A percentile compares a stretch with the other conserved stretches of the same genome.
Evolutionary conservation across 2,797 vertebrate genomes (phyloP).

Genomic region (Sebastes goodei): DNA sequence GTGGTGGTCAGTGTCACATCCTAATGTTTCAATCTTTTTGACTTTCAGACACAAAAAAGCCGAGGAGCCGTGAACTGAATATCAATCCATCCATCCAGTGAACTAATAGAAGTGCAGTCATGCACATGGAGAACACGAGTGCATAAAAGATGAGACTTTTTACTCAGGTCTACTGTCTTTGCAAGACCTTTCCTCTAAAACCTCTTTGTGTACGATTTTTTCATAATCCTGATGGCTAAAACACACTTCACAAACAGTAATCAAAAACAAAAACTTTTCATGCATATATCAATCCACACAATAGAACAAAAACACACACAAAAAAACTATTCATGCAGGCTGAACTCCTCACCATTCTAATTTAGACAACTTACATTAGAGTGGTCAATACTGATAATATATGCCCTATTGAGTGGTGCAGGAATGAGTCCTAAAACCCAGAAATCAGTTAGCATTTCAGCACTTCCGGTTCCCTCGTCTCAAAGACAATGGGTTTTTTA

Average conservation of each 20-base stretch:
- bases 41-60: neutral
- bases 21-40: neutral
- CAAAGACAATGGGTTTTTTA: neutral
- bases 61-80: neutral
- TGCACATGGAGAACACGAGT: neutral
- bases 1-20: neutral
- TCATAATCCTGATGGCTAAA: too few species aligned
- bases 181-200: neutral
- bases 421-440: neutral
- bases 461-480: neutral
- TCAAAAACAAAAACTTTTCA: neutral
- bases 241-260: too few species aligned
- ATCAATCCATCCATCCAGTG: neutral
- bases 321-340: too few species aligned
- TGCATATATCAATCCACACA: neutral
- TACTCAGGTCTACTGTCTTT: neutral
- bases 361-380: too few species aligned
- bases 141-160: neutral
- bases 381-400: too few species aligned
- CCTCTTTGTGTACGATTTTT: neutral
- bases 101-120: neutral
- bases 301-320: neutral
- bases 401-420: neutral
- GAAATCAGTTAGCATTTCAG: neutral
- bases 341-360: neutral